These are phyloP conservation scores for Nothoprocta pentlandii DNA, from an alignment of 2,113 vertebrate species.

Conservation along the genomic window DNA sequence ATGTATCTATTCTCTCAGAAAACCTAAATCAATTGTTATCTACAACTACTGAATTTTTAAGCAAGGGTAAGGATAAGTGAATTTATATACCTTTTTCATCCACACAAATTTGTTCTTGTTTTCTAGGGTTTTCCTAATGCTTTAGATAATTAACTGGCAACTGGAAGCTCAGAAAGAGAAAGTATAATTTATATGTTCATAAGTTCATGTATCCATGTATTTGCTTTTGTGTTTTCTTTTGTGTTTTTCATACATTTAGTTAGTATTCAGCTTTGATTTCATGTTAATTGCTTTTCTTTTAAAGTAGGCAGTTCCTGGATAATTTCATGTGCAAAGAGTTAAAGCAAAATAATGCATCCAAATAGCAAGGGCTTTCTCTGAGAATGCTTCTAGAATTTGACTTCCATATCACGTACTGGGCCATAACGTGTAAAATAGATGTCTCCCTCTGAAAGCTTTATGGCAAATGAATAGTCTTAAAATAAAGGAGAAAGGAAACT, in stretches of 20 bases:
- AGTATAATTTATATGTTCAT: neutral
- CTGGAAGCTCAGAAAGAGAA: neutral
- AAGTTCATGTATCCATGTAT: neutral
- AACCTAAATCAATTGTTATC: neutral
- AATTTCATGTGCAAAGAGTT: constrained; percentile 1
- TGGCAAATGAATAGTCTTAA: constrained; percentile 4
- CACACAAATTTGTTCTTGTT: neutral
- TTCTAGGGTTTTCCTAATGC: neutral
- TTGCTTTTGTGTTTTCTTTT: neutral
- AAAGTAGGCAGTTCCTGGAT: constrained; percentile 5
- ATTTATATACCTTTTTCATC: neutral
- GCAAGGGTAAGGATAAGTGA: neutral
- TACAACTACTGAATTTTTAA: neutral
- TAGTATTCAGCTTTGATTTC: constrained; percentile 16
- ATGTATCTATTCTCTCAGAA: neutral
- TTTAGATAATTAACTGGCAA: neutral
- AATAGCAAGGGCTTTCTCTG: constrained; percentile 3
- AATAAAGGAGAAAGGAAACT: neutral
- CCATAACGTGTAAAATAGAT: constrained; percentile 58
- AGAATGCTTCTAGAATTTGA: constrained; percentile 24
- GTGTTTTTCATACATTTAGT: neutral
- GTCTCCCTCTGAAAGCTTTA: constrained; percentile 26
- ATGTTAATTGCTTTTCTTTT: constrained; percentile 34
- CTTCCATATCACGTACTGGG: constrained; percentile 14
- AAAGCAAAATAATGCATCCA: neutral